Evolutionary conservation across 2,797 vertebrate species (phyloP).

Genomic region (Propithecus perrieri): DNA sequence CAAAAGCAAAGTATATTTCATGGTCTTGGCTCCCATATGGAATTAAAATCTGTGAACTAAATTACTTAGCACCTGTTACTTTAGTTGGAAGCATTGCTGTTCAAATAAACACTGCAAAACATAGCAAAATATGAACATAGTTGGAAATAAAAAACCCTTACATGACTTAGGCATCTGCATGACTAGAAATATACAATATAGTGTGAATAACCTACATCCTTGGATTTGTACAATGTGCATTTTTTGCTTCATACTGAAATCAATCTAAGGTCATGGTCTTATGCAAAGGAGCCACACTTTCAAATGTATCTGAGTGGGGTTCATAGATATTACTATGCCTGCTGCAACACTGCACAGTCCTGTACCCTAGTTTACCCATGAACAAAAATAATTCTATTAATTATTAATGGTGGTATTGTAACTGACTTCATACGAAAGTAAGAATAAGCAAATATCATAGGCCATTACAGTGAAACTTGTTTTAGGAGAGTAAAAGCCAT

Average conservation of each 20-base stretch:
- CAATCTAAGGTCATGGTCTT: background rate
- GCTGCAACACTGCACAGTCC: background rate
- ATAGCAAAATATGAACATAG: background rate
- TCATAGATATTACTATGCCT: background rate
- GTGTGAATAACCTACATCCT: background rate
- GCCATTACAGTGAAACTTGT: background rate
- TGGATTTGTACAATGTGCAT: background rate
- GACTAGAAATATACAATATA: slow-evolving; percentile 1
- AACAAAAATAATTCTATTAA: slow-evolving; percentile 21
- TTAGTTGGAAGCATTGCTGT: background rate
- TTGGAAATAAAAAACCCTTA: background rate
- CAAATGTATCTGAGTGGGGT: background rate
- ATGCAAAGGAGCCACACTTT: background rate
- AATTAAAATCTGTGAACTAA: slow-evolving; percentile 40
- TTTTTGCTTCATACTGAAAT: slow-evolving; percentile 3
- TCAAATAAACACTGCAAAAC: background rate
- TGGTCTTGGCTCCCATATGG: background rate
- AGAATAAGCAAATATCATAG: background rate
- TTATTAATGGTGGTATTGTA: background rate
- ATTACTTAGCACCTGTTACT: slow-evolving; percentile 22
- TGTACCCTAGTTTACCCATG: background rate
- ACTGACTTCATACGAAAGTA: background rate
- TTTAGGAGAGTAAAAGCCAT: background rate
- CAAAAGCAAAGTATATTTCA: slow-evolving; percentile 44
- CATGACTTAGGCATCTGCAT: background rate